A percentile compares a stretch with the other conserved stretches of the same genome.
phyloP scores from a whole-genome alignment of 1,140 invertebrate genomes.

The Drosophila sproati region DNA sequence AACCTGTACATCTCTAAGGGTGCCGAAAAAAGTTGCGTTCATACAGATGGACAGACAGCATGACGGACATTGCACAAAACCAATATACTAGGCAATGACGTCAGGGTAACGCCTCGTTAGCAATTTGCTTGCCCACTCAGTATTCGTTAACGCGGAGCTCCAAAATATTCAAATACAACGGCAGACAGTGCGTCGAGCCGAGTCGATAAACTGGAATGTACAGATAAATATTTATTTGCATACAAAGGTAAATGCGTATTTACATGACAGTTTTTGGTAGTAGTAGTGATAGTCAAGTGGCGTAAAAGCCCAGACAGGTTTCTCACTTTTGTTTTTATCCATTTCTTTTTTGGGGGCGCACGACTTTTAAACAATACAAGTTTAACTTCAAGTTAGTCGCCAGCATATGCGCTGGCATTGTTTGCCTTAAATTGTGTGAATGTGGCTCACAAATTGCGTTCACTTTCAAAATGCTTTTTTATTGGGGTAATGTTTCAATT shows the following conservation, averaged over 20 bases:
- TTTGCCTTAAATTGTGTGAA: conserved; percentile 32
- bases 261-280: conserved; percentile 27
- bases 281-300: neutral
- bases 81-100: conserved; percentile 9
- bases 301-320: conserved; percentile 45
- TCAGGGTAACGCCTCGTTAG: conserved; percentile 22
- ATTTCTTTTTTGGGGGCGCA: conserved; percentile 48
- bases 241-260: neutral
- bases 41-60: too few relatives aligned
- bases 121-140: conserved; percentile 21
- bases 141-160: conserved; percentile 10
- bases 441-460: conserved; percentile 1
- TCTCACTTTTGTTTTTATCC: conserved; percentile 48
- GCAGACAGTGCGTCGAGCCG: neutral
- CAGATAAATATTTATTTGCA: conserved; percentile 8
- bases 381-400: conserved; percentile 26
- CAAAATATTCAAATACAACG: neutral
- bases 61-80: too few relatives aligned
- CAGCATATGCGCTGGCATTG: conserved; percentile 13
- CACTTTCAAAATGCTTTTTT: neutral
- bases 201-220: conserved; percentile 8
- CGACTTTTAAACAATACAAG: conserved; percentile 37
- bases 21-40: too few relatives aligned
- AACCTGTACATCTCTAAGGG: too few relatives aligned
- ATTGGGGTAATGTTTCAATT: conserved; percentile 4